Evolutionary conservation across 2,888 invertebrate species (phyloP).

Genomic region (Coremacera marginata): DNA sequence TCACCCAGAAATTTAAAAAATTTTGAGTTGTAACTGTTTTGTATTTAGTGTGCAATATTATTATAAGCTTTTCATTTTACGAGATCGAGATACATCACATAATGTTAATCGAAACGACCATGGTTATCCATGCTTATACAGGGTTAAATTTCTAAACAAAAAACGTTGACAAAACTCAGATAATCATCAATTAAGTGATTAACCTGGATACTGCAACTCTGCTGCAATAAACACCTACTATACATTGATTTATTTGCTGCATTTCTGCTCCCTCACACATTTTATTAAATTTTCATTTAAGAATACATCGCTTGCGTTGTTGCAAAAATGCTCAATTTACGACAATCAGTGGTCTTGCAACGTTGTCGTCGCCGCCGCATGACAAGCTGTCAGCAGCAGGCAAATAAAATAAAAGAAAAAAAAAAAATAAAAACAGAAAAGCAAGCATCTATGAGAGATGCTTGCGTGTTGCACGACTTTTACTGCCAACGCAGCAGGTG

Average conservation of each 20-base stretch:
- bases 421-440: not conserved
- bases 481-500: slow-evolving; percentile 27
- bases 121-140: no score
- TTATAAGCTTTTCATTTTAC: no score
- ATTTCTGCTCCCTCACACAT: not conserved
- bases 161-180: no score
- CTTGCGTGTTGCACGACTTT: not conserved
- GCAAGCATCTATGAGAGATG: not conserved
- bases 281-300: not conserved
- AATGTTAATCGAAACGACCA: no score
- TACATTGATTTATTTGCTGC: not conserved
- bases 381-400: slow-evolving; percentile 21
- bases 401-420: not conserved
- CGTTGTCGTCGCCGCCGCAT: slow-evolving; percentile 1
- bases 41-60: no score
- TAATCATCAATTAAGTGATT: no score
- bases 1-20: no score
- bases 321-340: not conserved
- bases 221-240: no score
- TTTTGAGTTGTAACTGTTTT: no score
- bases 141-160: no score
- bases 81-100: no score
- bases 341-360: not conserved
- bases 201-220: no score
- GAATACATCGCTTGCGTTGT: not conserved